Conservation (phyloP, 2,113 vertebrate species). For the Aegypius monachus region DNA sequence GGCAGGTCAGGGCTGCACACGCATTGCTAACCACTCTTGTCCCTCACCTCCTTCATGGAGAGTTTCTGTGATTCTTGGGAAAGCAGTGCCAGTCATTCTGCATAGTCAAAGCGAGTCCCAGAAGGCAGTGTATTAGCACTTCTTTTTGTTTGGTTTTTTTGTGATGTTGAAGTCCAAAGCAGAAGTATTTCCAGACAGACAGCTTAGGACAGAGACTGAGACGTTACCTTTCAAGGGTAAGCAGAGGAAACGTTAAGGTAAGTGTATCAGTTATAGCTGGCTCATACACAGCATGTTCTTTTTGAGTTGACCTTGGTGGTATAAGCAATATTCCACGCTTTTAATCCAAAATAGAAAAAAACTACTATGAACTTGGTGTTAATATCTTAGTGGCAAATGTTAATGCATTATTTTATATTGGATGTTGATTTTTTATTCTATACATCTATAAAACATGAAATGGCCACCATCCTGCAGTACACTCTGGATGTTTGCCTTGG, state of each 20-base stretch:
- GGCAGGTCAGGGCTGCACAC: not conserved
- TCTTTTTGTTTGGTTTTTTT: not conserved
- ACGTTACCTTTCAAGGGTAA: not conserved
- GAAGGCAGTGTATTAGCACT: not conserved
- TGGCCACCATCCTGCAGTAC: not conserved
- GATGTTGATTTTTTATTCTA: not conserved
- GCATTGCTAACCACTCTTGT: not conserved
- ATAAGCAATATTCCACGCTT: not conserved
- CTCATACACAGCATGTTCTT: not conserved
- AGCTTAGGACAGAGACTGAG: not conserved
- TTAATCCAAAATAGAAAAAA: not conserved
- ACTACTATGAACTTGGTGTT: not conserved
- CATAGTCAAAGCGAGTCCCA: not conserved
- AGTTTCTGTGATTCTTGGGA: not conserved
- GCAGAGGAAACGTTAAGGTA: not conserved
- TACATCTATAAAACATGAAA: not conserved
- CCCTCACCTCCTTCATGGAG: not conserved
- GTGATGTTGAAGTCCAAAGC: not conserved
- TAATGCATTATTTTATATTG: not conserved
- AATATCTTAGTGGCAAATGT: not conserved
- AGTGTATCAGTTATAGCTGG: not conserved
- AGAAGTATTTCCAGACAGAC: not conserved
- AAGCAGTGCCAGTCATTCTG: not conserved
- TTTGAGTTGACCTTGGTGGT: not conserved
- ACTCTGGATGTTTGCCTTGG: not conserved